phyloP scores from a whole-genome alignment of 2,113 vertebrate genomes.

The Callipepla squamata region DNA sequence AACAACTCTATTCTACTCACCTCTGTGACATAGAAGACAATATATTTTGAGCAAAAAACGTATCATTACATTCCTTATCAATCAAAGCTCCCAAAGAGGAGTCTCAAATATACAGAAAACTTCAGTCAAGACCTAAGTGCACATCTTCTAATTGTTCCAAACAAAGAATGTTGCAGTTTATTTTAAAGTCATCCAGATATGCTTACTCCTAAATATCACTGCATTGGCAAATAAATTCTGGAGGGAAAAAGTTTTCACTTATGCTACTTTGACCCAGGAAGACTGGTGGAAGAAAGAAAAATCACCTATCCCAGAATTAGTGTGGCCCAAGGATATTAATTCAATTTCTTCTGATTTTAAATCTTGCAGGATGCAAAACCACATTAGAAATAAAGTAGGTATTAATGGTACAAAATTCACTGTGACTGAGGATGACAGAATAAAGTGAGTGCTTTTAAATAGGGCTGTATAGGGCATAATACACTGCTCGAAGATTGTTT shows the following conservation, averaged over 20 bases:
- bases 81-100: background rate
- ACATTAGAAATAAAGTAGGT: background rate
- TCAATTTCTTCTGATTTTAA: background rate
- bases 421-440: background rate
- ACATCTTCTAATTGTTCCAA: background rate
- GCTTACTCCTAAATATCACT: background rate
- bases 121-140: background rate
- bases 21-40: background rate
- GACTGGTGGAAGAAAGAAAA: background rate
- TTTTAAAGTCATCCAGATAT: background rate
- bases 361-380: background rate
- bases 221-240: background rate
- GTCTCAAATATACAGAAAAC: background rate
- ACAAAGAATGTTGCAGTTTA: background rate
- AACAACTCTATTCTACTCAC: background rate
- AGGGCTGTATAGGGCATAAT: background rate
- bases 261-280: background rate
- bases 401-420: background rate
- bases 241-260: background rate
- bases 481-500: background rate
- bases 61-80: background rate
- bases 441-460: background rate
- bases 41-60: background rate
- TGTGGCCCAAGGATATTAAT: background rate
- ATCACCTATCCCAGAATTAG: background rate